These are phyloP conservation scores for Vimba vimba DNA, from an alignment of 2,113 vertebrate species.

Conservation along the genomic window DNA sequence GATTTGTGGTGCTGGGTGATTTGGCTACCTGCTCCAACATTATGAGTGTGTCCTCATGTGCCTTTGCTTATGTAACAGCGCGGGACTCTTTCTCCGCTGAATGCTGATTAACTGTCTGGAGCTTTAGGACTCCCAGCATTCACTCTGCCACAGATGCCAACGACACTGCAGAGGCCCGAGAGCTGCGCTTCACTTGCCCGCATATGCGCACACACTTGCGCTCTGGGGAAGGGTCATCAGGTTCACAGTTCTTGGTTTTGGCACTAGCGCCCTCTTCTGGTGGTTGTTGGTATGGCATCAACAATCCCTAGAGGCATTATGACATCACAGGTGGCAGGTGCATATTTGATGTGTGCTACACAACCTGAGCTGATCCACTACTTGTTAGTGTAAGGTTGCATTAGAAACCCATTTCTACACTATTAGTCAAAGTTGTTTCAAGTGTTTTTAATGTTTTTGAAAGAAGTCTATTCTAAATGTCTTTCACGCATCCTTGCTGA, in stretches of 20 bases:
- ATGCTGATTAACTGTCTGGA: slow-evolving; percentile 80
- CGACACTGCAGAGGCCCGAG: slow-evolving; percentile 62
- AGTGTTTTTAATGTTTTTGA: too few relatives aligned
- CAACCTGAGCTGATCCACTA: neutral
- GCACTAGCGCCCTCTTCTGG: slow-evolving; percentile 51
- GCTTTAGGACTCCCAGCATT: slow-evolving; percentile 47
- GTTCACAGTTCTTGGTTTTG: slow-evolving; percentile 38
- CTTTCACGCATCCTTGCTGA: too few relatives aligned
- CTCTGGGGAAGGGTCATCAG: slow-evolving; percentile 37
- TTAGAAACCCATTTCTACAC: neutral
- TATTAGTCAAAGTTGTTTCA: too few relatives aligned
- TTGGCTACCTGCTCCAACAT: slow-evolving; percentile 54
- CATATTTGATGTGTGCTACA: neutral
- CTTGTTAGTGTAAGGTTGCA: neutral
- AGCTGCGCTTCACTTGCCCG: slow-evolving; percentile 37
- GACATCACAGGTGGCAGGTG: neutral
- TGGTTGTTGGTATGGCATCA: slow-evolving; percentile 3
- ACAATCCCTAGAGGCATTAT: slow-evolving; percentile 19
- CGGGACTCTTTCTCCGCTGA: slow-evolving; percentile 66
- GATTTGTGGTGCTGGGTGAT: slow-evolving; percentile 74
- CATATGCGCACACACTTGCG: neutral
- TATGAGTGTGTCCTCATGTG: slow-evolving; percentile 77
- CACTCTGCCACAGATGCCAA: slow-evolving; percentile 52
- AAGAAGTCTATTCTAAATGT: neutral
- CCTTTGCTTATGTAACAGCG: slow-evolving; percentile 78